Evolutionary conservation across 2,888 invertebrate species (phyloP), one percentile per base, ranked within the genome.

Genomic region (Cephus spinipes): DNA sequence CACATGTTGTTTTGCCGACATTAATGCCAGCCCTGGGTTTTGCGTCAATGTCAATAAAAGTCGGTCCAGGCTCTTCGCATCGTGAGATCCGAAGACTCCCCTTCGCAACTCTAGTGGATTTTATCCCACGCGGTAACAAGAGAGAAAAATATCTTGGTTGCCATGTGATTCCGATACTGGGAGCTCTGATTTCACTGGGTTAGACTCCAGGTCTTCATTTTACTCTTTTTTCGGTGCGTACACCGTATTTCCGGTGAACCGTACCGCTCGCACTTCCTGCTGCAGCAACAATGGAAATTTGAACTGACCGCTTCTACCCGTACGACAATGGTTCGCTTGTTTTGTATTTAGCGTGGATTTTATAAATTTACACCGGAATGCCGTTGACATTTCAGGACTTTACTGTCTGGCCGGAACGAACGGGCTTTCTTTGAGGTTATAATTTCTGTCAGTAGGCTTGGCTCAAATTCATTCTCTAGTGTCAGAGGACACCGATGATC

Each of bases 221-320:
- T 76, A 30, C 73, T 31, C 73, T 55, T 73, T 55, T 73, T 55
- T 55, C 76, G 76, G 73, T 68, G 76, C 80, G 78, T 73, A 35
- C 74, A 80, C 80, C 80, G 78, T 80, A 80, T 78, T 80, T 80
- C 80, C 80, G 79, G 77, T 76, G 76, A 40, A 74, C 73, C 32
- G 55, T 68, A 68, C 74, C 68, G 73, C 74, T 73, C 77, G 40
- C 69, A 80, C 80, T 78, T 80, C 78, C 80, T 73, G 78, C 69
- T 75, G 76, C 73, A 73, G 69, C 78, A 69, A 78, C 80, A 80
- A 80, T 80, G 76, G 80, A 76, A 80, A 80, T 76, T 76, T 75
- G 76, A 78, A 76, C 55, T 23, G 74, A 78, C 75, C 36, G 69
- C 32, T n/a, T 32, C 73, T 36, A 31, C 40, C 31, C 40, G 55